Evolutionary conservation across 2,888 invertebrate genomes (phyloP).

Genomic region (Pristionchus arcanus): DNA sequence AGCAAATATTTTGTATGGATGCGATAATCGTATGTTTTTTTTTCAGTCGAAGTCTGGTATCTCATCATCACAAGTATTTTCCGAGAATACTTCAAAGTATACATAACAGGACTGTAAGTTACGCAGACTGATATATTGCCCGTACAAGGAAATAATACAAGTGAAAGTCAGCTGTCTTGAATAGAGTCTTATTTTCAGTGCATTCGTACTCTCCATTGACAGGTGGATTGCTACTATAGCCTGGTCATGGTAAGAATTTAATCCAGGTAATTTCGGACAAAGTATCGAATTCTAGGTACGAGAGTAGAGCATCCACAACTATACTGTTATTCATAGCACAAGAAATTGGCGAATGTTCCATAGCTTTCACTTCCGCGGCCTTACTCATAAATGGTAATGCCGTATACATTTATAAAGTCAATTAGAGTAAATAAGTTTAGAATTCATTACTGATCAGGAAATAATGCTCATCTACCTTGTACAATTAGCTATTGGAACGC

Average conservation of each 20-base stretch:
- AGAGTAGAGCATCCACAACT: not conserved
- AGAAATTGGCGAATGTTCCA: not conserved
- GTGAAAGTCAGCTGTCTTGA: not conserved
- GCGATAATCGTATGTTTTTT: not conserved
- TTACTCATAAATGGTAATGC: not conserved
- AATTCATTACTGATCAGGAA: not conserved
- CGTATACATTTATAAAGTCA: not conserved
- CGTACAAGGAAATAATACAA: not conserved
- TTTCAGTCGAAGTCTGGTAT: not conserved
- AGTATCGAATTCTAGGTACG: not conserved
- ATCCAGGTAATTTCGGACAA: not conserved
- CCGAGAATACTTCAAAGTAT: not conserved
- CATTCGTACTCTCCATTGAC: not conserved
- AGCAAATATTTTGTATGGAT: not conserved
- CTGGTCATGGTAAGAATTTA: not conserved
- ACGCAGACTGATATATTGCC: not conserved
- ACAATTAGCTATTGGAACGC: not conserved
- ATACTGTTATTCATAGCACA: not conserved
- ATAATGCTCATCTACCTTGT: not conserved
- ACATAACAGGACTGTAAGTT: not conserved
- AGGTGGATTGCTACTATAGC: not conserved
- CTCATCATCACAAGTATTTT: not conserved
- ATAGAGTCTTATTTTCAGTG: not conserved
- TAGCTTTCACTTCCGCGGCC: not conserved
- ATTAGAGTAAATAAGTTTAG: not conserved